Base-by-base conservation (phyloP, 1,140 invertebrate species). In the Stratiolaelaps scimitus region DNA sequence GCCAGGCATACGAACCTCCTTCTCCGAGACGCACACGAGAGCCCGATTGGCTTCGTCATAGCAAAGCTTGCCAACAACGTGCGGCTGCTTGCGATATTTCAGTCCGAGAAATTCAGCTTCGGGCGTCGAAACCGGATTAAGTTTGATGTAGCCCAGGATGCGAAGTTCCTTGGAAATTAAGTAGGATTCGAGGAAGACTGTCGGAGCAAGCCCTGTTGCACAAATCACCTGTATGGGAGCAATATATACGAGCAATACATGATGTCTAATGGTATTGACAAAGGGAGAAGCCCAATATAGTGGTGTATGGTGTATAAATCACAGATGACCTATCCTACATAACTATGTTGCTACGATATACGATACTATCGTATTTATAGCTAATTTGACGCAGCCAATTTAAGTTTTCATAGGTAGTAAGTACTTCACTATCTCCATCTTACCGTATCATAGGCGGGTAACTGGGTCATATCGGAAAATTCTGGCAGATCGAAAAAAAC, bases 31-130 rank as follows among this genome's bases (percentile, higher is more conserved):
- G 20, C 53, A 60, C 15, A 60, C 53, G 53, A 60, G 53, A 10
- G 53, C 34, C 34, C 53, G 17, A 60, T 60, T 60, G 2, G 15
- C 53, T 60, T 60, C 53, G 20, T 60, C 53, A 23, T 60, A 60
- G 23, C 53, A 60, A 15, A 60, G 53, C 26, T 60, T 60, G 26
- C 53, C 53, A 10, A 60, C 53, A 26, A 60, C 53, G 23, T 60
- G 53, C 6, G 53, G 34, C 26, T 60, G 53, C 10, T 34, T 26
- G 6, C 53, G 26, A 34, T 60, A 60, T 17, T 60, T 34, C 15
- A 60, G 53, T 5, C 53, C 53, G 23, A 60, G 53, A 34, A 60
- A 60, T 10, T 60, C 53, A 15, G 53, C 53, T 60, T 60, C 53
- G 17, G 53, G 53, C 26, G 53, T 60, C 1, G 53, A 60, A 15